Evolutionary conservation across 2,888 invertebrate species (phyloP).

Genomic region (Masnerella sp.): DNA sequence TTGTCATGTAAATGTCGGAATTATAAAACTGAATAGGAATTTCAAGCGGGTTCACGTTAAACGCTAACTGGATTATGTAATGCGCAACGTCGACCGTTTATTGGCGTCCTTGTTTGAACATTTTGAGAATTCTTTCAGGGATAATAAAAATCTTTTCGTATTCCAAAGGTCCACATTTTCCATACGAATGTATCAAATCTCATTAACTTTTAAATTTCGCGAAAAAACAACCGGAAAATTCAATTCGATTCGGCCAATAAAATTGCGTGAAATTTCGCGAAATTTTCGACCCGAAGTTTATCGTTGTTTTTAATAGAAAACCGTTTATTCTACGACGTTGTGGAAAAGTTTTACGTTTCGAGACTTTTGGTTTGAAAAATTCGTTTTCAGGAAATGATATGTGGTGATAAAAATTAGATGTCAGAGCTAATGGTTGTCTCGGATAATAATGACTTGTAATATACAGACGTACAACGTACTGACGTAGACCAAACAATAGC

Average conservation of each 20-base stretch:
- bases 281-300: no score
- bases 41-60: constrained; percentile 25
- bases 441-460: constrained; percentile 1
- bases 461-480: not conserved
- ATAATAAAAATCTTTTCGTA: no score
- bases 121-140: no score
- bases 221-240: no score
- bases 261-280: no score
- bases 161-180: no score
- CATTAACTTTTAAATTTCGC: no score
- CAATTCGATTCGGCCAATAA: no score
- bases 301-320: no score
- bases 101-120: not conserved
- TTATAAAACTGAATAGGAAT: constrained; percentile 37
- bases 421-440: not conserved
- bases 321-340: no score
- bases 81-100: constrained; percentile 9
- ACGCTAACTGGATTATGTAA: constrained; percentile 23
- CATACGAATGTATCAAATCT: no score
- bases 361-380: not conserved
- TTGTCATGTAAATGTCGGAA: constrained; percentile 44
- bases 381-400: not conserved
- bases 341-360: not conserved
- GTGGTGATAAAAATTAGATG: not conserved
- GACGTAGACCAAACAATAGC: not conserved